phyloP scores from a whole-genome alignment of 37 sponge, comb jelly and placozoan species.

The Eunapius fragilis region DNA sequence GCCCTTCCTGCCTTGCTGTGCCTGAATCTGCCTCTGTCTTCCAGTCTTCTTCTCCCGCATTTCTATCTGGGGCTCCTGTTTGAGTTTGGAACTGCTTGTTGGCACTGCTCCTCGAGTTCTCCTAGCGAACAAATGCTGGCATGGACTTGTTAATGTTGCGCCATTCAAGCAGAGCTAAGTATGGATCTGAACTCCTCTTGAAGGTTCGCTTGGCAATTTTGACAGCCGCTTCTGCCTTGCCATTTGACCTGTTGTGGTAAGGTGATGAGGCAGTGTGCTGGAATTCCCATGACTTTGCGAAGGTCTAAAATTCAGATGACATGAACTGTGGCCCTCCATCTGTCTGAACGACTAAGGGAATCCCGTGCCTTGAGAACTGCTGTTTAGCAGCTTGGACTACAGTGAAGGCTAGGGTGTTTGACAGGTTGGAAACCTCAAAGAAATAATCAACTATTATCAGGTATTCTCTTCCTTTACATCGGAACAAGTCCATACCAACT shows the following conservation, averaged over 20 bases:
- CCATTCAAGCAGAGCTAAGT: constrained; percentile 57
- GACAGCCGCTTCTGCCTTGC: constrained; percentile 39
- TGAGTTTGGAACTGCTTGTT: background rate
- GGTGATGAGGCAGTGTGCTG: constrained; percentile 37
- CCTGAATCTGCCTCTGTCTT: background rate
- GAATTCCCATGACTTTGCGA: constrained; percentile 33
- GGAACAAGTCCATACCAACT: constrained; percentile 28
- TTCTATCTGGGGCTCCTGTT: background rate
- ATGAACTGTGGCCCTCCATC: constrained; percentile 51
- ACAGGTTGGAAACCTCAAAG: constrained; percentile 2
- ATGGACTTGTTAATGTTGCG: constrained; percentile 59
- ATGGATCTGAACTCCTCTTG: constrained; percentile 10
- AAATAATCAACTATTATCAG: constrained; percentile 43
- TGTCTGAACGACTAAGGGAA: constrained; percentile 26
- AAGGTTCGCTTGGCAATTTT: constrained; percentile 27
- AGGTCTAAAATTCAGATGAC: constrained; percentile 8
- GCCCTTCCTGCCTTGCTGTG: background rate
- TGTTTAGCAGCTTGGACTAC: constrained; percentile 23
- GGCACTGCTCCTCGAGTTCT: constrained; percentile 12
- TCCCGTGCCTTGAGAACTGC: constrained; percentile 44
- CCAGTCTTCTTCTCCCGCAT: background rate
- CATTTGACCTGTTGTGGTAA: constrained; percentile 37
- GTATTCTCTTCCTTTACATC: constrained; percentile 24
- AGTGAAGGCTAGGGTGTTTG: constrained; percentile 15
- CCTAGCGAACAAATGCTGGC: constrained; percentile 55